Conservation (phyloP, 2,113 vertebrate species). For the Dromas ardeola region DNA sequence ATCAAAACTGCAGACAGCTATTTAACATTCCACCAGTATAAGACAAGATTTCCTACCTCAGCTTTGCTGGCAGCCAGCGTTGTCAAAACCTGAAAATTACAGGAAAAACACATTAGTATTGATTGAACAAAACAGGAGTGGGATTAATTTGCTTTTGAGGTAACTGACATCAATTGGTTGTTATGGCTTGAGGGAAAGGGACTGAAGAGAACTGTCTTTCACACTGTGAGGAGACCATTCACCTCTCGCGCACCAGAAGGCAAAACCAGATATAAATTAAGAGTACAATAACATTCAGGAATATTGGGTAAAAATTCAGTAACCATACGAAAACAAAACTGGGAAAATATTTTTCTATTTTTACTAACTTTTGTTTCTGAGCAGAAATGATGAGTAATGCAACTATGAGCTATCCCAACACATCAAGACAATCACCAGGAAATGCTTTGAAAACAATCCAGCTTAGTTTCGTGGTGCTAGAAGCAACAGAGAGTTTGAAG, state of each 20-base stretch:
- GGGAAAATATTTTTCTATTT: background rate
- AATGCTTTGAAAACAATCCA: rapidly evolving
- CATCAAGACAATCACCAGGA: background rate
- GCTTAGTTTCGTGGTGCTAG: background rate
- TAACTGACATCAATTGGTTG: constrained; percentile 61
- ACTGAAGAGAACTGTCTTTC: background rate
- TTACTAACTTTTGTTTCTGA: background rate
- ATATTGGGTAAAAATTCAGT: background rate
- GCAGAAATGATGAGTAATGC: background rate
- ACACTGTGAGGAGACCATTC: background rate
- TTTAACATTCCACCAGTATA: background rate
- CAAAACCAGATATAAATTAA: background rate
- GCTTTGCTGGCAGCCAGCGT: constrained; percentile 10
- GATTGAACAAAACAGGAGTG: constrained; percentile 55
- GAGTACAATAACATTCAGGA: background rate
- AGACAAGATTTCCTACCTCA: constrained; percentile 71
- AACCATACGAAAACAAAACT: background rate
- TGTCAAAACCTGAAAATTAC: constrained; percentile 69
- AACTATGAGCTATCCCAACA: background rate
- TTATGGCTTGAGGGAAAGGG: constrained; percentile 27
- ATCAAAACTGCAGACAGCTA: background rate
- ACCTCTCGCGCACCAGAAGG: background rate
- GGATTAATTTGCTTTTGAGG: constrained; percentile 73
- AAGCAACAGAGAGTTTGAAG: background rate
- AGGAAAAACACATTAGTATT: constrained; percentile 69